Percentiles rank a stretch among this genome's conserved stretches.
phyloP scores from a whole-genome alignment of 2,888 invertebrate species.

The Drosophila helvetica region DNA sequence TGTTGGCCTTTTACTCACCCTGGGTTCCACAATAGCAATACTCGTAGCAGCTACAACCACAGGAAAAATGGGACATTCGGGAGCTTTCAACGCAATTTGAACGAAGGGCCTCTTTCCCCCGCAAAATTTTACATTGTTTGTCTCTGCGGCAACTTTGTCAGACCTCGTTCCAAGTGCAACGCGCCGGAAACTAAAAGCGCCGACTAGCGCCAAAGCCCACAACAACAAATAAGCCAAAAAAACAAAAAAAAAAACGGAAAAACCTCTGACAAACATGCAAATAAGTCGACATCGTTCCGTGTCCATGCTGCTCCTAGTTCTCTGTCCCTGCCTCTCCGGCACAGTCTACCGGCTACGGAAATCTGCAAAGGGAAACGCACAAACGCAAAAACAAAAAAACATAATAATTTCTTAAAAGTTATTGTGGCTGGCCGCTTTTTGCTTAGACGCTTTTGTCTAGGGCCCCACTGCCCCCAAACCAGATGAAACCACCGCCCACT shows the following conservation, averaged over 20 bases:
- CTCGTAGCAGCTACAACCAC: slow-evolving; percentile 6
- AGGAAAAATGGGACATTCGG: slow-evolving; percentile 70
- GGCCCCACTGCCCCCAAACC: slow-evolving; percentile 15
- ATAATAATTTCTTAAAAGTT: slow-evolving; percentile 61
- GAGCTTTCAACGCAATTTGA: slow-evolving; percentile 75
- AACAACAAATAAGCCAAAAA: slow-evolving; percentile 24
- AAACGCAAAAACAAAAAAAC: slow-evolving; percentile 24
- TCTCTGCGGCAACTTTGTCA: slow-evolving; percentile 57
- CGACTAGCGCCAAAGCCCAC: slow-evolving; percentile 13
- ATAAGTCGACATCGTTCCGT: slow-evolving; percentile 52
- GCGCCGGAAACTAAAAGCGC: slow-evolving; percentile 59
- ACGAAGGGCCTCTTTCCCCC: slow-evolving; percentile 47
- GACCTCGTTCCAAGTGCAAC: slow-evolving; percentile 57
- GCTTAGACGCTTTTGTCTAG: slow-evolving; percentile 55
- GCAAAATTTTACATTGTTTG: slow-evolving; percentile 71
- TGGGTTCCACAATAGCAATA: slow-evolving; percentile 24
- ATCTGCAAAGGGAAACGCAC: slow-evolving; percentile 17
- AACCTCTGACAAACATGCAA: slow-evolving; percentile 41
- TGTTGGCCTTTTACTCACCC: slow-evolving; percentile 65
- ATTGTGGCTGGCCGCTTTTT: slow-evolving; percentile 51
- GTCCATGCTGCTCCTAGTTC: slow-evolving; percentile 41
- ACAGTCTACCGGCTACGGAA: slow-evolving; percentile 1
- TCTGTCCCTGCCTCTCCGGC: not conserved
- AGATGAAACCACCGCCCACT: slow-evolving; percentile 14
- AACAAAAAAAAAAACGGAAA: slow-evolving; percentile 18